phyloP scores from a whole-genome alignment of 2,888 invertebrate genomes.

The Miltochrista miniata region DNA sequence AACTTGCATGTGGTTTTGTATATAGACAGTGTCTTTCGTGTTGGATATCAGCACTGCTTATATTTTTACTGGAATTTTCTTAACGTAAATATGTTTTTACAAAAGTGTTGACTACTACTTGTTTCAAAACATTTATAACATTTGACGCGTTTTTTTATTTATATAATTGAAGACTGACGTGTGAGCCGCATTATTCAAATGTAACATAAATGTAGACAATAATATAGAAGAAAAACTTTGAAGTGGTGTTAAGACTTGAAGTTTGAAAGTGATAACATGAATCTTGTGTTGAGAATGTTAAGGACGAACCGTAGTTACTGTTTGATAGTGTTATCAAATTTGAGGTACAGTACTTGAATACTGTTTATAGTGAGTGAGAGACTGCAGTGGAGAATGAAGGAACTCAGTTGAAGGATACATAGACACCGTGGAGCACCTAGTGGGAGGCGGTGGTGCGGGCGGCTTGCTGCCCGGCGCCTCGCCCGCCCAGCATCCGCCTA shows the following conservation, averaged over 20 bases:
- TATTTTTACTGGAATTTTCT: slow-evolving; percentile 8
- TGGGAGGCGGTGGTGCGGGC: slow-evolving; percentile 89
- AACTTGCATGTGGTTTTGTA: slow-evolving; percentile 4
- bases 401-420: slow-evolving; percentile 59
- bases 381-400: slow-evolving; percentile 57
- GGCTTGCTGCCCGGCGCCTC: slow-evolving; percentile 86
- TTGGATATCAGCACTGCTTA: slow-evolving; percentile 1
- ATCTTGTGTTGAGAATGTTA: slow-evolving; percentile 58
- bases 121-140: slow-evolving; percentile 64
- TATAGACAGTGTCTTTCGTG: not conserved
- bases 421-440: slow-evolving; percentile 89
- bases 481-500: slow-evolving; percentile 85
- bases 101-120: slow-evolving; percentile 56
- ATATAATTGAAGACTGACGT: slow-evolving; percentile 37
- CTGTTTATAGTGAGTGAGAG: slow-evolving; percentile 32
- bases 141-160: slow-evolving; percentile 46
- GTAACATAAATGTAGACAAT: slow-evolving; percentile 11
- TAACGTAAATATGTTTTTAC: slow-evolving; percentile 25
- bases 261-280: slow-evolving; percentile 60
- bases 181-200: slow-evolving; percentile 27
- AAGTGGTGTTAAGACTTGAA: slow-evolving; percentile 27
- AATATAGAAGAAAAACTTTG: slow-evolving; percentile 16
- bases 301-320: slow-evolving; percentile 70
- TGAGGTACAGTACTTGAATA: slow-evolving; percentile 71
- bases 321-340: slow-evolving; percentile 62